These are phyloP conservation scores for Laticauda laticaudata DNA, from an alignment of 2,113 vertebrate genomes.

Conservation along the genomic window DNA sequence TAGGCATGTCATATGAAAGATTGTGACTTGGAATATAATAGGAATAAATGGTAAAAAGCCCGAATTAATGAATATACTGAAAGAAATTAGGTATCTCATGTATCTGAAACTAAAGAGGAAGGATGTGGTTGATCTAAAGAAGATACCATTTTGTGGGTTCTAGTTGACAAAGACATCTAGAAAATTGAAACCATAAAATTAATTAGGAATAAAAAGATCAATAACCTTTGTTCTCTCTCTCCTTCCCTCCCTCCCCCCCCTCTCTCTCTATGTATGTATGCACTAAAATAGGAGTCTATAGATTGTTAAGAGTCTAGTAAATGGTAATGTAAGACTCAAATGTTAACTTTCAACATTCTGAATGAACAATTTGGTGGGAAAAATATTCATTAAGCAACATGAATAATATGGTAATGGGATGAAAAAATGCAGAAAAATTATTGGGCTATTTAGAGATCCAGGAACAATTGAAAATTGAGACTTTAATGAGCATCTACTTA, in stretches of 20 bases:
- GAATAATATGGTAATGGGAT: not conserved
- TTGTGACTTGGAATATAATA: not conserved
- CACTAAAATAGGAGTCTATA: not conserved
- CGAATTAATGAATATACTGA: not conserved
- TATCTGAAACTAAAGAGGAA: not conserved
- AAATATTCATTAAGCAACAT: not conserved
- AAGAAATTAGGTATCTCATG: not conserved
- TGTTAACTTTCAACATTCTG: not conserved
- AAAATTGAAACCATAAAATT: not conserved
- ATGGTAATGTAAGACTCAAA: not conserved
- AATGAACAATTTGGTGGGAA: not conserved
- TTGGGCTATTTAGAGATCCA: not conserved
- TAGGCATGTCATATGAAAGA: not conserved
- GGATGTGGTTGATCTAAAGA: not conserved
- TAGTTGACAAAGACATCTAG: not conserved
- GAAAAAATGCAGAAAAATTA: not conserved
- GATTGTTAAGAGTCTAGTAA: not conserved
- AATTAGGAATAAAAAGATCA: not conserved
- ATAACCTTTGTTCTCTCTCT: too few species aligned
- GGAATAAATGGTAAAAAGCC: not conserved
- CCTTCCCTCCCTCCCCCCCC: too few species aligned
- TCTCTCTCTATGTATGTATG: too few species aligned
- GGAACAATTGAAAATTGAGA: not conserved
- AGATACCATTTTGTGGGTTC: not conserved
- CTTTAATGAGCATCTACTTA: not conserved